A percentile compares a stretch with the other conserved stretches of the same genome.
Conservation (phyloP, 2,797 vertebrate species). For the Channallabes apus region DNA sequence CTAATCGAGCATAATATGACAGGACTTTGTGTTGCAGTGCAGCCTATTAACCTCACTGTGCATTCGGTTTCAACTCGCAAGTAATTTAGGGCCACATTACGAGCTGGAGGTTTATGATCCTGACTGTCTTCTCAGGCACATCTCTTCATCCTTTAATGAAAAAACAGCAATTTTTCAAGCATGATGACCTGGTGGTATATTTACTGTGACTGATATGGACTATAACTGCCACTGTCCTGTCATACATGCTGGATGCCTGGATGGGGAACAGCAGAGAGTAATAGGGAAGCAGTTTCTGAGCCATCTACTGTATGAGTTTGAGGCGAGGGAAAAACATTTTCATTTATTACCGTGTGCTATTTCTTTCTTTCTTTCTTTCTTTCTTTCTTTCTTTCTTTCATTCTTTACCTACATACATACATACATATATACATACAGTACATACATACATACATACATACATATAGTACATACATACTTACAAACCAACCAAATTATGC, state of each 20-base stretch:
- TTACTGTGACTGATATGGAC: conserved; percentile 40
- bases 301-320: conserved; percentile 30
- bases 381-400: not conserved
- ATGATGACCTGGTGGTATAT: conserved; percentile 41
- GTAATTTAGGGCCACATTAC: conserved; percentile 39
- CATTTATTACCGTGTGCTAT: not conserved
- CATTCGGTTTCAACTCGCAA: conserved; percentile 37
- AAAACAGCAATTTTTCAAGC: conserved; percentile 38
- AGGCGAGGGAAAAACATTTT: conserved; percentile 28
- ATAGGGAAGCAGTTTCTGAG: not conserved
- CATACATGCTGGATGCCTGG: conserved; percentile 21
- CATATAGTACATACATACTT: no score
- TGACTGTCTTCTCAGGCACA: not conserved
- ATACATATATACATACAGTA: no score
- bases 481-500: not conserved
- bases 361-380: not conserved
- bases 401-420: no score
- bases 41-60: conserved; percentile 35
- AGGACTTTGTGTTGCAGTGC: conserved; percentile 12
- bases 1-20: conserved; percentile 41
- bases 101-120: conserved; percentile 41
- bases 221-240: conserved; percentile 46
- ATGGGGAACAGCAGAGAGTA: conserved; percentile 26
- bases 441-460: no score
- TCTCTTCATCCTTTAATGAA: conserved; percentile 10